Percentiles rank a stretch among this genome's conserved stretches.
These are phyloP conservation scores for Scrobipalpa costella DNA, from an alignment of 2,888 invertebrate genomes.

Conservation along the genomic window DNA sequence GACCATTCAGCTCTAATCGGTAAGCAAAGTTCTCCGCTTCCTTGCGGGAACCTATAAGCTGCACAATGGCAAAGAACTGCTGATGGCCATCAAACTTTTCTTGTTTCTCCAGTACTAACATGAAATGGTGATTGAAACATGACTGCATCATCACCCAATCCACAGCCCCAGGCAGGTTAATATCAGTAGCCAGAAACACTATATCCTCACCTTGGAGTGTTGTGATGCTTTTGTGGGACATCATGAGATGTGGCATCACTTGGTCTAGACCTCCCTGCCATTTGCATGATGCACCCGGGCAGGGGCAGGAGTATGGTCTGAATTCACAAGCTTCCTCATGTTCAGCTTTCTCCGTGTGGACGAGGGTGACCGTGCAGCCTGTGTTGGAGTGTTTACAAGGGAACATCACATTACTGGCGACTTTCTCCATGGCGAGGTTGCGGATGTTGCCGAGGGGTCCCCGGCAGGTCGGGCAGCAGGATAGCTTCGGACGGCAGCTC, in stretches of 20 bases:
- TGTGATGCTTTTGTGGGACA: constrained; percentile 98
- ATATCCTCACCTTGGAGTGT: constrained; percentile 99
- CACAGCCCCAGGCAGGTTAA: constrained; percentile 99
- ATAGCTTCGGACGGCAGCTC: constrained; percentile 97
- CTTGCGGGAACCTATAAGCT: constrained; percentile 98
- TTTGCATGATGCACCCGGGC: constrained; percentile 99
- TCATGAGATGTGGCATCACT: constrained; percentile 99
- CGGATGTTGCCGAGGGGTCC: constrained; percentile 98
- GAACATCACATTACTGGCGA: constrained; percentile 98
- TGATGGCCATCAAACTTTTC: constrained; percentile 98
- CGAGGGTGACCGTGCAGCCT: constrained; percentile 95
- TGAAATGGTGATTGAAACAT: constrained; percentile 99
- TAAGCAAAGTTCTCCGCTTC: constrained; percentile 99
- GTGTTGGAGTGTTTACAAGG: constrained; percentile 99
- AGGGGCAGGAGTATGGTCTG: constrained; percentile 99
- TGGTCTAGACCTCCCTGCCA: constrained; percentile 99
- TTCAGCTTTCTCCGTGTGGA: constrained; percentile 98
- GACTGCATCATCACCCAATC: constrained; percentile 99
- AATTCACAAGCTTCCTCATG: constrained; percentile 99
- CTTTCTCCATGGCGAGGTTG: constrained; percentile 99
- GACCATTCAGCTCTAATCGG: constrained; percentile 97
- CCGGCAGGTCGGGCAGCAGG: constrained; percentile 98
- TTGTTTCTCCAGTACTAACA: constrained; percentile 99
- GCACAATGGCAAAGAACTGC: constrained; percentile 99
- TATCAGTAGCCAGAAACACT: constrained; percentile 99